Conservation (phyloP, 1,140 invertebrate genomes). For the Tetramorium alpestre region DNA sequence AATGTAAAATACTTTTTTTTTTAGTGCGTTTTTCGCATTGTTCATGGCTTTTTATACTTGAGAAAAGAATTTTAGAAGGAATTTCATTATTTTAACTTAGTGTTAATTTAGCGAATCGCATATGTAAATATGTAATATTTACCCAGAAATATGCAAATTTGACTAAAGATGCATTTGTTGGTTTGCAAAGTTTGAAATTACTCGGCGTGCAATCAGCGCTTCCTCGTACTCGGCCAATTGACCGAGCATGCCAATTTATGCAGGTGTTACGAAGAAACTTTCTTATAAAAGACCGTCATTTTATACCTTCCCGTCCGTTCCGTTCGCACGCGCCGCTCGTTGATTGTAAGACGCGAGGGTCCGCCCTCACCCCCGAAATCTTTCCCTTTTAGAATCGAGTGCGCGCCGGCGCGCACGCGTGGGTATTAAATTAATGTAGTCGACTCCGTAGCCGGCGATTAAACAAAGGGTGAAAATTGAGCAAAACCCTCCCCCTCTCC, state of each 20-base stretch:
- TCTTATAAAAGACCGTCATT: constrained; percentile 15
- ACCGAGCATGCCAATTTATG: not conserved
- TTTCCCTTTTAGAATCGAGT: constrained; percentile 40
- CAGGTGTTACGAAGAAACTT: constrained; percentile 35
- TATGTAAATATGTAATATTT: not conserved
- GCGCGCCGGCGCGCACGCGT: constrained; percentile 68
- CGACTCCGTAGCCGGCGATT: constrained; percentile 81
- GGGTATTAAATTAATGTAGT: constrained; percentile 84
- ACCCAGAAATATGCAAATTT: not conserved
- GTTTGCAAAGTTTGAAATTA: not conserved
- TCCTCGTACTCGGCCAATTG: not conserved
- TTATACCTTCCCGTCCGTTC: not conserved
- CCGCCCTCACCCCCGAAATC: not conserved
- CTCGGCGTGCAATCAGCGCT: not conserved
- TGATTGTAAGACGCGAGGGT: constrained; percentile 58
- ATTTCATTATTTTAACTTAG: not conserved
- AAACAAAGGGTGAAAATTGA: constrained; percentile 86
- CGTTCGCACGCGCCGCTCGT: not conserved
- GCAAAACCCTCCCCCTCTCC: constrained; percentile 52
- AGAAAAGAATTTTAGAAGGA: not conserved
- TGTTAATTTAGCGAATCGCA: not conserved
- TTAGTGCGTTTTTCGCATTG: not conserved
- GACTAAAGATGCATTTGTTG: not conserved
- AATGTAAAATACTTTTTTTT: too few relatives aligned
- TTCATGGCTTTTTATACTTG: not conserved